Evolutionary conservation across 2,888 invertebrate genomes (phyloP).

Genomic region (Tipula helvola): DNA sequence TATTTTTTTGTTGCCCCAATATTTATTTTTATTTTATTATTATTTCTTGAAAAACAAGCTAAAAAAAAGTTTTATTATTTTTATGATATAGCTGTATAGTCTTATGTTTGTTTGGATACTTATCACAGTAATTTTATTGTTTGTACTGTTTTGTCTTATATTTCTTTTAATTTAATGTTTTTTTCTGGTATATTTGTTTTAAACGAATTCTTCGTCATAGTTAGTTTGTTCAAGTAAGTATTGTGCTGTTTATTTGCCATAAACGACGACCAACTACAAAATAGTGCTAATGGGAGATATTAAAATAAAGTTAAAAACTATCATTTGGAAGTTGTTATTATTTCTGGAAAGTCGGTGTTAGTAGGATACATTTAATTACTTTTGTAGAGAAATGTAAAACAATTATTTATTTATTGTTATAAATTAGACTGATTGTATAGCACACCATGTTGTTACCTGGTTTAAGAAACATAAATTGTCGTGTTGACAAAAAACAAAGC

Average conservation of each 20-base stretch:
- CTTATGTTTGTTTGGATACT: background rate
- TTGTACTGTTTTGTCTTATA: background rate
- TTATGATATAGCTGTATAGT: background rate
- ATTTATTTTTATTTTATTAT: background rate
- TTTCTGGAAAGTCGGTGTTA: too few species aligned
- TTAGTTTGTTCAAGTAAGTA: background rate
- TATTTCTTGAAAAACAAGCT: background rate
- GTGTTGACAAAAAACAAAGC: too few species aligned
- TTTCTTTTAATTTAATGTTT: background rate
- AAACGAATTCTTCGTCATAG: background rate
- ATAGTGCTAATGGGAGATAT: background rate
- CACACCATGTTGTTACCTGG: too few species aligned
- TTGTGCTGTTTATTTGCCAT: background rate
- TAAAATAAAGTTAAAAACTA: background rate
- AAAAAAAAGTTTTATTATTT: background rate
- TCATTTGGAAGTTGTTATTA: background rate
- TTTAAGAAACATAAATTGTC: too few species aligned
- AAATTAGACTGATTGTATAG: too few species aligned
- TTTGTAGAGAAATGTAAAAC: too few species aligned
- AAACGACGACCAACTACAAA: background rate
- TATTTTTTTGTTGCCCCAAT: background rate
- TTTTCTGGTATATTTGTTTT: background rate
- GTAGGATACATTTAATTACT: too few species aligned
- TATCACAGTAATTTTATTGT: background rate
- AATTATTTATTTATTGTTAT: too few species aligned